Base-by-base conservation (phyloP, 1,140 invertebrate species). In the Lerema accius region DNA sequence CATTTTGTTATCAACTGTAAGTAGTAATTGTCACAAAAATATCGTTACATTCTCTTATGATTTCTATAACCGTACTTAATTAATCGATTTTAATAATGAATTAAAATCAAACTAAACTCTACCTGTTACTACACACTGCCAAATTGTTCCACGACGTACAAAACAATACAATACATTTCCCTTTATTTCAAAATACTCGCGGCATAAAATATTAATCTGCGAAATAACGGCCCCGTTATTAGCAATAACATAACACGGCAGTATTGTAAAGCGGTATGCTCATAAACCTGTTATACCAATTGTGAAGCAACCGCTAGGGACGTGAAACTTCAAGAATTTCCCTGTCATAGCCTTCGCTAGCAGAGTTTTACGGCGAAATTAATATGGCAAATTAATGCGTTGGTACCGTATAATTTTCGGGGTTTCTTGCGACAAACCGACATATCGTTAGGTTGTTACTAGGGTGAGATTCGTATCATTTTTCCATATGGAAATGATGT, bases 361-460 rank as follows among this genome's bases (percentile, higher is more conserved):
- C 87, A 89, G 84, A 91, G 88, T 92, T 92, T 92, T 92, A 91
- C 90, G 80, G 84, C 85, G 78, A 91, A 91, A 92, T 92, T 92
- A 92, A 92, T 92, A 92, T 92, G 86, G 87, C 90, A 92, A 92
- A 92, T 92, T 92, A 92, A 92, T 91, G 89, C 86, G 87, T 88
- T 82, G 65, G 63, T 72, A 80, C 80, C 76, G 87, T 87, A 89
- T 87, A 90, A 89, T 90, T 87, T 89, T 80, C 76, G 73, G 78
- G 78, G 83, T 79, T 90, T 84, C 83, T 85, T 88, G 83, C 83
- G 82, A 84, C 76, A 81, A 74, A 23, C 70, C 61, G 73, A 69
- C 74, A 77, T 80, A 77, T 75, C 74, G 75, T 63, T 65, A 55
- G 55, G 59, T 15, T 51, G 23, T 64, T 73, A 75, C 55, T 69